Evolutionary conservation across 2,113 vertebrate species (phyloP), one percentile per base, ranked within the genome.

Genomic region (Leucopsar rothschildi): DNA sequence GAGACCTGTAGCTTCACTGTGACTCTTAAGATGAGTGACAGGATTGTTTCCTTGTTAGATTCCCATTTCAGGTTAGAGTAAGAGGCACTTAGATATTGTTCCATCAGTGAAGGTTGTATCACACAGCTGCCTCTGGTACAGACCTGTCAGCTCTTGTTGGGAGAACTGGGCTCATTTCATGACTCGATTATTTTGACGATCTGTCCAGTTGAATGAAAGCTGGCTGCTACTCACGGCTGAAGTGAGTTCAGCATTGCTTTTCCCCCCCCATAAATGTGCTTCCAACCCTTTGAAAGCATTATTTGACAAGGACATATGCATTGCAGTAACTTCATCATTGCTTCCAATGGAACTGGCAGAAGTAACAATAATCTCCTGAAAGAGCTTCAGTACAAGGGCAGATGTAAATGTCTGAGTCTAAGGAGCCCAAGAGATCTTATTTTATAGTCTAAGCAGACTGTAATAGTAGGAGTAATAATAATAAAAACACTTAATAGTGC

Each of bases 341-440:
- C 73, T 92, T 92, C 82, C 86, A 57, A 7, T 9, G 82, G 87
- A 88, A 71, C 39, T 80, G 75, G 64, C 70, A 78, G 85, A 52
- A 80, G 87, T 93, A 93, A 90, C 93, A 77, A 68, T 88, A 65
- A 73, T 88, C 59, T 92, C 45, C 20, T 27, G 27, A 15, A 85
- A 66, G 50, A 87, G 78, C 56, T 66, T 69, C 84, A 47, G 50
- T 23, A 22, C 85, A 91, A 88, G 85, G 93, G 92, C 82, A 92
- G 63, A 88, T 95, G 71, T 86, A 93, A 91, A 87, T 0, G 1
- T 39, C 31, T 49, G 42, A 95, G 83, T 35, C 31, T 49, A 42
- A 95, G 77, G 40, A 91, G 50, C 75, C 63, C 61, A 65, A 18
- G 75, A 92, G 90, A 90, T 80, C 50, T 66, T 95, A 86, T 80